Percentiles rank a stretch among this genome's conserved stretches.
These are phyloP conservation scores for Tragelaphus scriptus DNA, from an alignment of 2,113 vertebrate species.

Conservation along the genomic window DNA sequence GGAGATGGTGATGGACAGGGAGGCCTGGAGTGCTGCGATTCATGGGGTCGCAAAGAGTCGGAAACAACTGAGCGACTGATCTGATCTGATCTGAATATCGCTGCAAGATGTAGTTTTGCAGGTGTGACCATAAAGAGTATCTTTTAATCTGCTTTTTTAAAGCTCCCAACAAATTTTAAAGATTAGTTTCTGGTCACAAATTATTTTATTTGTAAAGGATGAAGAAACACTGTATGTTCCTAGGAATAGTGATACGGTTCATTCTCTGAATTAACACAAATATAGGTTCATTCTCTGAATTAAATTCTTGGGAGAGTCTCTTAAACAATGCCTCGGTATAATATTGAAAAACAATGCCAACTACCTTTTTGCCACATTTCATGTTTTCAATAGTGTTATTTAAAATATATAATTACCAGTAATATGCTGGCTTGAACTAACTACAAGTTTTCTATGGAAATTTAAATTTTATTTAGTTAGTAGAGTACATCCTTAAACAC, in stretches of 20 bases:
- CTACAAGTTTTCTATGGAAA: background rate
- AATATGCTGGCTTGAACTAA: background rate
- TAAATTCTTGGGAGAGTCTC: background rate
- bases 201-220: background rate
- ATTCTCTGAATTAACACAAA: background rate
- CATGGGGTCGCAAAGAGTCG: too few species aligned
- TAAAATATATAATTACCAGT: background rate
- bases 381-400: background rate
- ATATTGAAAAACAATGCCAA: background rate
- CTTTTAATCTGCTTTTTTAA: background rate
- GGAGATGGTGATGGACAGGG: too few species aligned
- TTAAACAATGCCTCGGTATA: background rate
- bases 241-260: background rate
- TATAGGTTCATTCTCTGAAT: background rate
- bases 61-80: too few species aligned
- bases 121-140: background rate
- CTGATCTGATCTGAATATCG: background rate
- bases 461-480: background rate
- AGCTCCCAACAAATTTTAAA: background rate
- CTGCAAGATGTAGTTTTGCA: background rate
- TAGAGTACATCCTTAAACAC: background rate
- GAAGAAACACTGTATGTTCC: background rate
- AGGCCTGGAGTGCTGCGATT: too few species aligned
- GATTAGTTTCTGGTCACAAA: background rate
- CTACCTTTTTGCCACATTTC: background rate